These are phyloP conservation scores for Pipra filicauda DNA, from an alignment of 2,113 vertebrate genomes.

Conservation along the genomic window DNA sequence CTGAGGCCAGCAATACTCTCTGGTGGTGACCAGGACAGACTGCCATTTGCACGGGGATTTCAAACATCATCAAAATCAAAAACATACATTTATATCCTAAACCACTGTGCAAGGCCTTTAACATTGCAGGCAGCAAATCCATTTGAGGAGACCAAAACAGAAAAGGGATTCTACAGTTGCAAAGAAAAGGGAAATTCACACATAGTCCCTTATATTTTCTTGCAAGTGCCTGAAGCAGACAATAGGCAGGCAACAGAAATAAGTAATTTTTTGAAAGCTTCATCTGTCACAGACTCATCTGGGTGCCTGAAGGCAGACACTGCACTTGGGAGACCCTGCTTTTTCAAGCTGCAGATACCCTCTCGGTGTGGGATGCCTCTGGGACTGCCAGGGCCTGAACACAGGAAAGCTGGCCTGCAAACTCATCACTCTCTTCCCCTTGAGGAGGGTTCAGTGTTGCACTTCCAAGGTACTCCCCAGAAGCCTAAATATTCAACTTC, in stretches of 20 bases:
- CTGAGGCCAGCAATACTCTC: neutral
- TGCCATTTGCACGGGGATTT: neutral
- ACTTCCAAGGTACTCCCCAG: neutral
- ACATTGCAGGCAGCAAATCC: neutral
- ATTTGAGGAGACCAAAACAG: neutral
- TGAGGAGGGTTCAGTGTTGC: neutral
- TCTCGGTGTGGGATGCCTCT: neutral
- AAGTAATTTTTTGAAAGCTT: neutral
- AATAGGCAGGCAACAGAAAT: neutral
- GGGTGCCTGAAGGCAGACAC: neutral
- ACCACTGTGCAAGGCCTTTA: neutral
- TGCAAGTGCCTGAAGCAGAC: neutral
- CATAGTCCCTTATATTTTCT: neutral
- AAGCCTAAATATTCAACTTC: neutral
- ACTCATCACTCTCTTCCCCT: neutral
- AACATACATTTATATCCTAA: neutral
- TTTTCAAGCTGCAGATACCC: neutral
- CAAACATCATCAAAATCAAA: neutral
- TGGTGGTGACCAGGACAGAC: neutral
- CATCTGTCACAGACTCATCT: neutral
- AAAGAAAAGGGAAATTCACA: neutral
- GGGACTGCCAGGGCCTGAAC: neutral
- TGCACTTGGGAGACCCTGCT: neutral
- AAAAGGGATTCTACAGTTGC: neutral
- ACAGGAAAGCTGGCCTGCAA: neutral